Percentiles rank a stretch among this genome's conserved stretches.
Conservation (phyloP, 2,888 invertebrate genomes). For the Tenthredo livida region DNA sequence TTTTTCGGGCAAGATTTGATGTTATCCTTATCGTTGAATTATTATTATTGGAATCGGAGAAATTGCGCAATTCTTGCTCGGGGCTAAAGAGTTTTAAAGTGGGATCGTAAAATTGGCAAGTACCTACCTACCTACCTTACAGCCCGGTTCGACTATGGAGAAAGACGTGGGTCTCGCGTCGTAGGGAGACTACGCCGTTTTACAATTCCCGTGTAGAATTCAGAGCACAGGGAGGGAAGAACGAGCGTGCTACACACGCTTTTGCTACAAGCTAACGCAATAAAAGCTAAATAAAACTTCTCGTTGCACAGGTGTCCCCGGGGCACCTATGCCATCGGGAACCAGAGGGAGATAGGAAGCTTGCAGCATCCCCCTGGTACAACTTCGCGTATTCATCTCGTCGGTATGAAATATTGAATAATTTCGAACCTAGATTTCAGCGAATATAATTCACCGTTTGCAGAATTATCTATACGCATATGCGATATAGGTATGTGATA, state of each 20-base stretch:
- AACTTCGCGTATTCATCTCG: neutral
- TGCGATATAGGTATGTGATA: no score
- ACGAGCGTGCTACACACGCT: neutral
- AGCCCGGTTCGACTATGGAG: neutral
- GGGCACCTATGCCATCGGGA: constrained; percentile 32
- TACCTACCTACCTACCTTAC: neutral
- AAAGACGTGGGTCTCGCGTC: constrained; percentile 1
- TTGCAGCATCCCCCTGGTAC: neutral
- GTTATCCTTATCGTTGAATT: neutral
- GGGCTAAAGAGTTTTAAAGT: constrained; percentile 26
- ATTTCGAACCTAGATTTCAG: neutral
- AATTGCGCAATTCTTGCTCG: neutral
- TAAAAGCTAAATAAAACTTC: constrained; percentile 50
- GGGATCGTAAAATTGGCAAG: constrained; percentile 28
- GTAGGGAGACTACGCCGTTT: constrained; percentile 10
- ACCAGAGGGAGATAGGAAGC: neutral
- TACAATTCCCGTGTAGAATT: constrained; percentile 43
- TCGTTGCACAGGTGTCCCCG: constrained; percentile 46
- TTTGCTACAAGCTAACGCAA: constrained; percentile 42
- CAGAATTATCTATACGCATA: neutral
- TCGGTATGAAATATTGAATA: constrained; percentile 30
- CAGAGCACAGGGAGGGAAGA: neutral
- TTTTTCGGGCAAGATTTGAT: neutral
- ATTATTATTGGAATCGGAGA: neutral
- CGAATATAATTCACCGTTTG: neutral